Percentiles rank a stretch among this genome's conserved stretches.
Conservation (phyloP, 1,140 invertebrate genomes). For the Proctacanthus coquilletti region DNA sequence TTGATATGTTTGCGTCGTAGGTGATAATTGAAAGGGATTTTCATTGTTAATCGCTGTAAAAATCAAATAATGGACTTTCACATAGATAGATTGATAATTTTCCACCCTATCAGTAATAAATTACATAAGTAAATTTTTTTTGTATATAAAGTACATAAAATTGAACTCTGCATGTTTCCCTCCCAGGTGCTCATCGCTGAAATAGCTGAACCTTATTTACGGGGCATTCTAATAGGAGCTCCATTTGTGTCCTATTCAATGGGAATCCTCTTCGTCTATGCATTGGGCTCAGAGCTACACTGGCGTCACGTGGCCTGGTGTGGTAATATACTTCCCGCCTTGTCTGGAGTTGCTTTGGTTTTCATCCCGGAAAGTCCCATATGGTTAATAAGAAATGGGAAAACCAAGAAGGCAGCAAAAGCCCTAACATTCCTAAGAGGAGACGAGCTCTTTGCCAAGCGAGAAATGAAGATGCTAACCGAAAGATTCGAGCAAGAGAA, state of each 20-base stretch:
- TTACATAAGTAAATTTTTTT: too few species aligned
- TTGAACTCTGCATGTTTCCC: too few species aligned
- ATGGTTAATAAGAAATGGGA: conserved; percentile 46
- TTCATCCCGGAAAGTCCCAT: conserved; percentile 55
- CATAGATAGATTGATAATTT: too few species aligned
- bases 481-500: conserved; percentile 18
- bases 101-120: too few species aligned
- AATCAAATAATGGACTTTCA: too few species aligned
- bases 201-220: conserved; percentile 46
- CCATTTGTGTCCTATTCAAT: conserved; percentile 51
- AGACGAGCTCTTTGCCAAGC: conserved; percentile 35
- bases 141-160: too few species aligned
- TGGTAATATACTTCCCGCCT: conserved; percentile 39
- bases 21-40: too few species aligned
- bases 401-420: conserved; percentile 42
- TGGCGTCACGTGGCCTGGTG: conserved; percentile 50
- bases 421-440: conserved; percentile 51
- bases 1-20: too few species aligned
- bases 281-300: conserved; percentile 40
- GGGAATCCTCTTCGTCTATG: conserved; percentile 55
- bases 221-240: conserved; percentile 46
- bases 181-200: conserved; percentile 52
- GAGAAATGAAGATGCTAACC: conserved; percentile 18
- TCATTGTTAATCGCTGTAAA: too few species aligned
- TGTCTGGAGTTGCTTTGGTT: conserved; percentile 39